phyloP scores from a whole-genome alignment of 2,797 vertebrate genomes.

The Poecile montanus region DNA sequence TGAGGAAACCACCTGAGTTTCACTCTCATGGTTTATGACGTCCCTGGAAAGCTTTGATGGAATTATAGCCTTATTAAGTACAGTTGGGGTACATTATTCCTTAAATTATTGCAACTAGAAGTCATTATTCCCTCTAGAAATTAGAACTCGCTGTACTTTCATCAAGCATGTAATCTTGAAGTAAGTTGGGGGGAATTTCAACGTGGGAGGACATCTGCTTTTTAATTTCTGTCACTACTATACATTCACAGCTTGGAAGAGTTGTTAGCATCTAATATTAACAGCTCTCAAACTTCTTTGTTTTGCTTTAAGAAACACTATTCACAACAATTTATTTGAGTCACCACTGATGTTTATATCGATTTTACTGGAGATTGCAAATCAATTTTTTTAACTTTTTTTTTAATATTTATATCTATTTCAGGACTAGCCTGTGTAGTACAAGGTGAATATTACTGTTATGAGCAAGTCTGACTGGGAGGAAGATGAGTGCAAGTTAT shows the following conservation, averaged over 20 bases:
- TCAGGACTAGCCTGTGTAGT: not conserved
- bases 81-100: conserved; percentile 63
- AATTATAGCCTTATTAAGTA: conserved; percentile 61
- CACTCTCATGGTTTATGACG: conserved; percentile 35
- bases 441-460: not conserved
- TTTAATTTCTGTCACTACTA: conserved; percentile 30
- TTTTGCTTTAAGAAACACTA: not conserved
- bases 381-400: not conserved
- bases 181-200: conserved; percentile 31
- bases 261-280: not conserved
- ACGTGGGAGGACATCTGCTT: not conserved
- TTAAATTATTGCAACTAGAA: conserved; percentile 63
- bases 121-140: conserved; percentile 60
- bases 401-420: not conserved
- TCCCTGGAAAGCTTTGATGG: conserved; percentile 49
- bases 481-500: not conserved
- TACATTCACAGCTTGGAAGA: not conserved
- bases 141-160: conserved; percentile 57
- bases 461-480: not conserved
- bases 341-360: not conserved
- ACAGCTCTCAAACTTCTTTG: not conserved
- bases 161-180: conserved; percentile 39
- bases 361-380: not conserved
- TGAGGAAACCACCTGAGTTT: conserved; percentile 48
- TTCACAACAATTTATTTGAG: not conserved